These are phyloP conservation scores for Sphenodon punctatus DNA, from an alignment of 2,797 vertebrate genomes.

Conservation along the genomic window DNA sequence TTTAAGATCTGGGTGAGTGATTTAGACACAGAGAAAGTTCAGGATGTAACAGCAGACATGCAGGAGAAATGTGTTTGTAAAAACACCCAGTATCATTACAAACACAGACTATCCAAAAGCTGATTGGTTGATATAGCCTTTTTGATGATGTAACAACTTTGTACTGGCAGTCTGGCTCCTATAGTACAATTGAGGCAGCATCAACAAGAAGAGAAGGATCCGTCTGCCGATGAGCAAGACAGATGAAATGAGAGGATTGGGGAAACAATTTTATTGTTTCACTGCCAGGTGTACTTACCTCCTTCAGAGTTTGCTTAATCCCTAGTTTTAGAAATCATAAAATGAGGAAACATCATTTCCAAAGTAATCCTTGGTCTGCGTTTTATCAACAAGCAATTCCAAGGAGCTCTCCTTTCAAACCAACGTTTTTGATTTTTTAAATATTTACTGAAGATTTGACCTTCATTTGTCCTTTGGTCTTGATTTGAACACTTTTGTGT, in stretches of 20 bases:
- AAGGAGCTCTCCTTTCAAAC: constrained; percentile 31
- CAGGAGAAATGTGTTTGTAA: too few relatives aligned
- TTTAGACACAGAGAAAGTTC: too few relatives aligned
- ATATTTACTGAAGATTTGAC: constrained; percentile 26
- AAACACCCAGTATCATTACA: too few relatives aligned
- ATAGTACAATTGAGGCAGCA: neutral
- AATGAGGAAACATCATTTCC: neutral
- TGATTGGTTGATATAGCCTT: neutral
- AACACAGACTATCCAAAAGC: neutral
- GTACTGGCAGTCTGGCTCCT: neutral
- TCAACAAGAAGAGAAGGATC: neutral
- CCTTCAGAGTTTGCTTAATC: neutral
- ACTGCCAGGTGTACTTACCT: neutral
- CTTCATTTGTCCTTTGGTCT: constrained; percentile 17
- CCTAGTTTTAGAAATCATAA: neutral
- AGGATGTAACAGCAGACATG: too few relatives aligned
- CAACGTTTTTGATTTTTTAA: constrained; percentile 11
- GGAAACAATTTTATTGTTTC: neutral
- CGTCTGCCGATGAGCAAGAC: neutral
- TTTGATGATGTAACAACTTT: neutral
- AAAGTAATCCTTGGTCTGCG: neutral
- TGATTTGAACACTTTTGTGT: constrained; percentile 30
- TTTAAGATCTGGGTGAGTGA: too few relatives aligned
- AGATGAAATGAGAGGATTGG: neutral
- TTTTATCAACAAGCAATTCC: constrained; percentile 5